These are phyloP conservation scores for Vulpes ferrilata DNA, from an alignment of 2,113 vertebrate species.

Conservation along the genomic window DNA sequence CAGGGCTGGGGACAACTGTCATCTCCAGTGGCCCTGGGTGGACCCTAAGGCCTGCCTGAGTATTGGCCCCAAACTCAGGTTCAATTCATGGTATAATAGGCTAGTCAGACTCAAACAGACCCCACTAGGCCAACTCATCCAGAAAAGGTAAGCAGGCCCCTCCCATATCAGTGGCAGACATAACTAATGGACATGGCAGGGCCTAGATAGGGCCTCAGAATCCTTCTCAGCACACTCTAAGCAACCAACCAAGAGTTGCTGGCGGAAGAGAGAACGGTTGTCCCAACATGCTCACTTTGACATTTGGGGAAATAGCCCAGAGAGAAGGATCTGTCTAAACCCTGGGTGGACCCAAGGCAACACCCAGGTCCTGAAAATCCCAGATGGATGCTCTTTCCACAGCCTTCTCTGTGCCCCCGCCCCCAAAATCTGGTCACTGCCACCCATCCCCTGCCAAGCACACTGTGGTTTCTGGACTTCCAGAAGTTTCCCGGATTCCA, in stretches of 20 bases:
- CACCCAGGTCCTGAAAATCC: background rate
- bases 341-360: background rate
- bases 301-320: too few species aligned
- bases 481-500: background rate
- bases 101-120: background rate
- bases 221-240: background rate
- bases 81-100: background rate
- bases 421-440: background rate
- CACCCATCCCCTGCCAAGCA: background rate
- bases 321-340: background rate
- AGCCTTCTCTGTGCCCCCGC: background rate
- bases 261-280: background rate
- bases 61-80: background rate
- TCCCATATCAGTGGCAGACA: background rate
- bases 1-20: background rate
- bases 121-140: background rate
- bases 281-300: background rate
- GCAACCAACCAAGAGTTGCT: fast-evolving
- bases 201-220: background rate
- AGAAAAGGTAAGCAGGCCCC: background rate
- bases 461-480: background rate
- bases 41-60: background rate
- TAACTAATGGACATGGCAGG: background rate
- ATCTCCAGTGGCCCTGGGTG: background rate
- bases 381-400: fast-evolving